Evolutionary conservation across 2,113 vertebrate species (phyloP).

Genomic region (Daphoenositta chrysoptera): DNA sequence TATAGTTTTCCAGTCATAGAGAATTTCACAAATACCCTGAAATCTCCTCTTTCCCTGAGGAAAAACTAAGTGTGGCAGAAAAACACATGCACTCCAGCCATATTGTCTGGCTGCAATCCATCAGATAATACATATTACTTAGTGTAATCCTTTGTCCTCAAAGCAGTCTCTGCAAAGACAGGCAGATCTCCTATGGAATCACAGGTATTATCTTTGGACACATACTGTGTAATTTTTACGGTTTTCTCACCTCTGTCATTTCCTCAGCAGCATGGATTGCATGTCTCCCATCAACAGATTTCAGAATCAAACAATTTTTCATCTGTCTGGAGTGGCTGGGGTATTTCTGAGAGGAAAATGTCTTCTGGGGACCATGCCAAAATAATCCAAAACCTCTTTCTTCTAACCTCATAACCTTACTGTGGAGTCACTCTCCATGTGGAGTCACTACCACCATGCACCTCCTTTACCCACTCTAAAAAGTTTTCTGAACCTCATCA

Average conservation of each 20-base stretch:
- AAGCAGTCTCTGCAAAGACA: not conserved
- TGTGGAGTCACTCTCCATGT: not conserved
- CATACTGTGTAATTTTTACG: accelerated
- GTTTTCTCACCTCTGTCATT: not conserved
- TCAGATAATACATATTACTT: not conserved
- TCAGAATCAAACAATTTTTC: not conserved
- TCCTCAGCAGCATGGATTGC: not conserved
- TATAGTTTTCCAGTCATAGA: not conserved
- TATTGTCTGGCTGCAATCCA: not conserved
- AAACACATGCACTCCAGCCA: not conserved
- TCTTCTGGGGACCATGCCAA: not conserved
- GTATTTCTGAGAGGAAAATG: not conserved
- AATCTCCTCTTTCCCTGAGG: not conserved
- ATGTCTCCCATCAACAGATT: not conserved
- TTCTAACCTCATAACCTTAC: not conserved
- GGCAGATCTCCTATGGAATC: not conserved
- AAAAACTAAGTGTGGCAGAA: not conserved
- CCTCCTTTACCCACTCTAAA: not conserved
- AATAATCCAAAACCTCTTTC: not conserved
- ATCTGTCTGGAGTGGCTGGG: not conserved
- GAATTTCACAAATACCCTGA: not conserved
- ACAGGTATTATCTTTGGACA: not conserved
- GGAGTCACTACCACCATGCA: not conserved
- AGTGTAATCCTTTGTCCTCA: not conserved
- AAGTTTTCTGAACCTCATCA: not conserved